Conservation (phyloP, 2,888 invertebrate genomes). For the Xestia rhomboidea region DNA sequence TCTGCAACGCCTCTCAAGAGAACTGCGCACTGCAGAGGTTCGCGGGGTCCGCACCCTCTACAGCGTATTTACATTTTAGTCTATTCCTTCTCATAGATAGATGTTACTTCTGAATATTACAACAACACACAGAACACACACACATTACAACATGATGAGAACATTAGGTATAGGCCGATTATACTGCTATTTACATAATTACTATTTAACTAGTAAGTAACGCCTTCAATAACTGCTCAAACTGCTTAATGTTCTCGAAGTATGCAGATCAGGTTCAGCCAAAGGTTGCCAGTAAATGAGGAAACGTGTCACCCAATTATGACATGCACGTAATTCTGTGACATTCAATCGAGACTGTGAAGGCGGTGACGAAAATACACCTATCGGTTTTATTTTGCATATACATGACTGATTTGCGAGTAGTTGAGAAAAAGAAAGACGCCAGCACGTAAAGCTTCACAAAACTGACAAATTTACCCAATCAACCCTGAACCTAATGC, state of each 20-base stretch:
- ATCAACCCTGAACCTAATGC: too few relatives aligned
- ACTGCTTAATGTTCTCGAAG: neutral
- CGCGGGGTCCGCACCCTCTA: too few relatives aligned
- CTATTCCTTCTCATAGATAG: neutral
- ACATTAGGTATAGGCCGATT: neutral
- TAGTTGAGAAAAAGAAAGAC: too few relatives aligned
- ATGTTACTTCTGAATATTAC: too few relatives aligned
- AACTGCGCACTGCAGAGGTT: too few relatives aligned
- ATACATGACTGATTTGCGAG: neutral
- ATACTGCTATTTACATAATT: neutral
- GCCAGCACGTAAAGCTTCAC: too few relatives aligned
- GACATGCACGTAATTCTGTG: conserved; percentile 38
- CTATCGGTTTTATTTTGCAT: conserved; percentile 8
- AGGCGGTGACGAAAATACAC: conserved; percentile 18
- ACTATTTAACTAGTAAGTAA: neutral
- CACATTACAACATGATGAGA: neutral
- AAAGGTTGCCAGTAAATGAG: neutral
- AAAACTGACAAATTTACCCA: too few relatives aligned
- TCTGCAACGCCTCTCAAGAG: too few relatives aligned
- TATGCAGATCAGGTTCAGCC: conserved; percentile 27
- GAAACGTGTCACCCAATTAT: conserved; percentile 23
- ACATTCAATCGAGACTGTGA: conserved; percentile 33
- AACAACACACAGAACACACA: too few relatives aligned
- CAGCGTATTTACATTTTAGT: too few relatives aligned
- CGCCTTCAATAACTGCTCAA: neutral